Conservation (phyloP, 2,888 invertebrate species). For the Homarus gammarus region DNA sequence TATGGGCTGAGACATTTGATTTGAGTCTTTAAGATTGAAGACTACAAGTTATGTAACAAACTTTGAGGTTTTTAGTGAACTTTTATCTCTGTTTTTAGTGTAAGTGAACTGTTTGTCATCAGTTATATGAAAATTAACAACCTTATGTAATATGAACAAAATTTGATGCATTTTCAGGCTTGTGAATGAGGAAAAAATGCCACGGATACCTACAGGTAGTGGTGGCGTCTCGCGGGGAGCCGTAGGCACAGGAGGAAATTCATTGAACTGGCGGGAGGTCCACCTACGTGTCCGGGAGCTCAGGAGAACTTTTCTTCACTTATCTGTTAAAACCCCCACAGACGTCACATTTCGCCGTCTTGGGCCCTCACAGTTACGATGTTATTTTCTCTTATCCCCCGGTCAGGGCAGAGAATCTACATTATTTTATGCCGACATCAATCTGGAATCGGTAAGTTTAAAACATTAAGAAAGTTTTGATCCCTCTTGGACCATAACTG, state of each 20-base stretch:
- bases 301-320: conserved; percentile 82
- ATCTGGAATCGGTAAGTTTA: conserved; percentile 82
- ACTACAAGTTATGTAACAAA: too few species aligned
- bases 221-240: conserved; percentile 62
- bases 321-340: conserved; percentile 90
- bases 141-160: too few species aligned
- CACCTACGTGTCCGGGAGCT: conserved; percentile 89
- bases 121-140: too few species aligned
- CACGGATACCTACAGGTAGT: conserved; percentile 58
- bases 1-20: too few species aligned
- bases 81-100: too few species aligned
- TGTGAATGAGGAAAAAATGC: conserved; percentile 59
- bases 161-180: conserved; percentile 5
- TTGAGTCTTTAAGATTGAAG: too few species aligned
- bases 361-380: conserved; percentile 61
- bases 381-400: conserved; percentile 82
- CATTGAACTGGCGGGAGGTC: conserved; percentile 86
- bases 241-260: conserved; percentile 26
- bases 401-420: conserved; percentile 95
- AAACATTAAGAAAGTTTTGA: too few species aligned
- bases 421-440: conserved; percentile 90
- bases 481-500: too few species aligned
- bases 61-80: too few species aligned
- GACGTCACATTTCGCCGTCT: conserved; percentile 89
- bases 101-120: too few species aligned